These are phyloP conservation scores for Ametastegia equiseti DNA, from an alignment of 2,888 invertebrate genomes.

Conservation along the genomic window DNA sequence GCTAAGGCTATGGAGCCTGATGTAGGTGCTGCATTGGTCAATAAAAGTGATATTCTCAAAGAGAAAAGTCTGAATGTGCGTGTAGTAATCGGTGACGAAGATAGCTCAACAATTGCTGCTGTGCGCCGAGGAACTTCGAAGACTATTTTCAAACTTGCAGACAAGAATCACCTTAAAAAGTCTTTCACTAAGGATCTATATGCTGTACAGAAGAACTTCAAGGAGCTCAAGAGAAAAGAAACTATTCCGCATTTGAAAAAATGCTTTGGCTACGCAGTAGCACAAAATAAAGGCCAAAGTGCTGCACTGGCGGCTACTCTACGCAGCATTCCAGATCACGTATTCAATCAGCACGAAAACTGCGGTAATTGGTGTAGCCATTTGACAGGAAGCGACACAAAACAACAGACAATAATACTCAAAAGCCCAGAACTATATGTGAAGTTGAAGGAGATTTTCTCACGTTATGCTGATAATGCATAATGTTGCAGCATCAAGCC, in stretches of 20 bases:
- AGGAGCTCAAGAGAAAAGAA: slow-evolving; percentile 50
- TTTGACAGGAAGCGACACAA: too few species aligned
- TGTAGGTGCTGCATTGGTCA: slow-evolving; percentile 53
- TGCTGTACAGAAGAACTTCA: slow-evolving; percentile 28
- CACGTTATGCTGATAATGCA: slow-evolving; percentile 55
- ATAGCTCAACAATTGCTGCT: slow-evolving; percentile 51
- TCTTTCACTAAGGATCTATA: slow-evolving; percentile 48
- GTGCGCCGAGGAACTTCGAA: slow-evolving; percentile 26
- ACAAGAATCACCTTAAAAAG: slow-evolving; percentile 47
- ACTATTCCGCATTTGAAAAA: slow-evolving; percentile 54
- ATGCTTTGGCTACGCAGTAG: slow-evolving; percentile 54
- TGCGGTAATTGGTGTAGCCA: slow-evolving; percentile 51
- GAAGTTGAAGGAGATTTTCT: slow-evolving; percentile 49
- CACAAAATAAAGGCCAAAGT: slow-evolving; percentile 52
- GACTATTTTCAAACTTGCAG: slow-evolving; percentile 41
- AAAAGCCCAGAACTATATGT: slow-evolving; percentile 46
- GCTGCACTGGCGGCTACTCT: slow-evolving; percentile 48
- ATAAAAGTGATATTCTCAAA: slow-evolving; percentile 49
- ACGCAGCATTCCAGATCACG: slow-evolving; percentile 53
- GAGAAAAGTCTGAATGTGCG: slow-evolving; percentile 47
- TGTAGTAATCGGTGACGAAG: slow-evolving; percentile 53
- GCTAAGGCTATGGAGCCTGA: slow-evolving; percentile 64
- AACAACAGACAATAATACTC: slow-evolving; percentile 45
- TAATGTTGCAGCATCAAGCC: slow-evolving; percentile 55
- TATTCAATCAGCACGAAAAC: slow-evolving; percentile 52